These are phyloP conservation scores for Centrocercus urophasianus DNA, from an alignment of 2,113 vertebrate species.

Conservation along the genomic window DNA sequence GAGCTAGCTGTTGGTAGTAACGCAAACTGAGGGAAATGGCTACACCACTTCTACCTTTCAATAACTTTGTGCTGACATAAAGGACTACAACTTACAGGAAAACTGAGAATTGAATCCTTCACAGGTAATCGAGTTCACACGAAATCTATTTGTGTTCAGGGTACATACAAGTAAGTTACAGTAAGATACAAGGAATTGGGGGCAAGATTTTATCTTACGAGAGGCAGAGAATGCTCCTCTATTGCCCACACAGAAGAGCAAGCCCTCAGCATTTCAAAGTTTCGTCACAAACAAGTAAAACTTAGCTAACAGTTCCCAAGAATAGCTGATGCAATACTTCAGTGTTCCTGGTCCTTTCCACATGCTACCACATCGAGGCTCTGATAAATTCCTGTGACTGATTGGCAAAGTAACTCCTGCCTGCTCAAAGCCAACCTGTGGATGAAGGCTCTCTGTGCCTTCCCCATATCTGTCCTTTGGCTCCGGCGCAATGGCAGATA, in stretches of 20 bases:
- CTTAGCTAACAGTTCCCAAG: neutral
- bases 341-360: neutral
- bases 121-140: neutral
- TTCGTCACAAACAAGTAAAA: neutral
- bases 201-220: neutral
- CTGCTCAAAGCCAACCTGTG: neutral
- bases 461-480: accelerated
- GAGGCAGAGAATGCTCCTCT: neutral
- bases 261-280: neutral
- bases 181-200: neutral
- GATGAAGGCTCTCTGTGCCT: neutral
- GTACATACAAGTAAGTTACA: neutral
- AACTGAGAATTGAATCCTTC: neutral
- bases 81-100: neutral
- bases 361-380: neutral
- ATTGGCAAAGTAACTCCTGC: neutral
- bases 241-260: neutral
- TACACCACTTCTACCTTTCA: neutral
- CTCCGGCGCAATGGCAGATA: neutral
- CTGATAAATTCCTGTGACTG: neutral
- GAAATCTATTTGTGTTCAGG: neutral
- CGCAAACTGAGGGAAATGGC: neutral
- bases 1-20: neutral
- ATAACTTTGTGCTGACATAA: neutral
- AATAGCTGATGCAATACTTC: neutral